Evolutionary conservation across 2,797 vertebrate genomes (phyloP), one percentile per base, ranked within the genome.

Genomic region (Artibeus jamaicensis): DNA sequence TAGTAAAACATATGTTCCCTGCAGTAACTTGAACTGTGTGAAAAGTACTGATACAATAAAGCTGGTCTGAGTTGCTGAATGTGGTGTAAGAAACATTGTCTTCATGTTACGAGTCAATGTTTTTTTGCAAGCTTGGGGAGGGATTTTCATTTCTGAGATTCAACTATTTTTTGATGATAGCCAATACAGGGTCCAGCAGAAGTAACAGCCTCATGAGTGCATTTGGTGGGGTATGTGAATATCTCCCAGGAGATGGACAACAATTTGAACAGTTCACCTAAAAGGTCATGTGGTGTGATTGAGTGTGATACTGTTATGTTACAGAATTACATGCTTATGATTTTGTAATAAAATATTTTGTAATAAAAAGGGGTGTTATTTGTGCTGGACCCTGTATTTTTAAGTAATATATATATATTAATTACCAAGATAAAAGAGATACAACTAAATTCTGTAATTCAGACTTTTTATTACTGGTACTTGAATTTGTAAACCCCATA

Each of bases 401-500:
- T 34, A 86, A 89, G 73, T 22, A 65, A 87, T 93, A 57, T 86
- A 83, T 91, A 67, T 62, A 77, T 53, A 22, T 71, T 91, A 84
- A 89, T 89, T 89, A 59, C 67, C 19, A 95, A 79, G 67, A 50
- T 86, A 50, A 93, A 94, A 93, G 32, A 57, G 84, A 94, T 42
- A 59, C 22, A 93, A 92, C 95, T 86, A 86, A 83, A 92, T 94
- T 79, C 21, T 94, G 3, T 95, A 68, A 91, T 86, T 94, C 70
- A 93, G 53, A 68, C 46, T 81, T 85, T 85, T 91, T 68, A 50
- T 89, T 77, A 81, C 85, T 78, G 48, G 37, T 87, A 6, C 37
- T 94, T 95, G 21, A n/a, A 83, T 93, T 96, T 48, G 57, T 14
- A 76, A 53, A 10, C 14, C 32, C 3, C 6, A 0, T 67, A 48